Base-by-base conservation (phyloP, 2,113 vertebrate genomes). In the Hippocampus zosterae region DNA sequence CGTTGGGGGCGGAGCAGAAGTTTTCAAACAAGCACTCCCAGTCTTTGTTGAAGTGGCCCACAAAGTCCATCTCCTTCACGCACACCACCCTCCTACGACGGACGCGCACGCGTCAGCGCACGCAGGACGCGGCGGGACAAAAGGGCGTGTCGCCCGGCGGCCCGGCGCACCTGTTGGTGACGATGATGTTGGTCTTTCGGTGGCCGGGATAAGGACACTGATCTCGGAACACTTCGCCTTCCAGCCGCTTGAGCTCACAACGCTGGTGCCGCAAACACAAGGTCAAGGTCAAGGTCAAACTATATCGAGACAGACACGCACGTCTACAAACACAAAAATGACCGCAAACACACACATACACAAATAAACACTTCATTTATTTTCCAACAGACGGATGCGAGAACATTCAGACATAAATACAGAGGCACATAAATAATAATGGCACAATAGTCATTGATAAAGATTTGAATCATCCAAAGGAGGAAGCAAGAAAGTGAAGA, bases 21-120 rank as follows among this genome's bases (percentile, higher is more conserved):
- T 95, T 92, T 87, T 99, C 94, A 83, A 93, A 95, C 25, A 88
- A 78, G 83, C 91, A 93, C 71, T 96, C 93, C 97, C 96, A 99
- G 67, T 98, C 97, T 80, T 90, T 88, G 57, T 75, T 94, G 81
- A 96, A 91, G 68, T 96, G 94, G 18, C 93, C 92, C 5, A 99
- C 84, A 68, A 98, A 93, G 80, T 99, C 95, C 29, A 97, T 88
- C 88, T 98, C 94, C 83, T 95, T 98, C 65, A 98, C 62, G 76
- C 84, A 92, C 52, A 99, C 72, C 9, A 98, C 93, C 74, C 97
- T 92, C 91, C 97, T 99, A 29, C 70, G 27, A 2, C 23, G 0
- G 13, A 18, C 3, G 46, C 13, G 46, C 29, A 29, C 12, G 12
- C 46, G 11, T 27, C 3, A 3, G n/a, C n/a, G n/a, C n/a, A n/a